Percentiles rank a stretch among this genome's conserved stretches.
Conservation (phyloP, 2,888 invertebrate species). For the Hoplodrina blanda region DNA sequence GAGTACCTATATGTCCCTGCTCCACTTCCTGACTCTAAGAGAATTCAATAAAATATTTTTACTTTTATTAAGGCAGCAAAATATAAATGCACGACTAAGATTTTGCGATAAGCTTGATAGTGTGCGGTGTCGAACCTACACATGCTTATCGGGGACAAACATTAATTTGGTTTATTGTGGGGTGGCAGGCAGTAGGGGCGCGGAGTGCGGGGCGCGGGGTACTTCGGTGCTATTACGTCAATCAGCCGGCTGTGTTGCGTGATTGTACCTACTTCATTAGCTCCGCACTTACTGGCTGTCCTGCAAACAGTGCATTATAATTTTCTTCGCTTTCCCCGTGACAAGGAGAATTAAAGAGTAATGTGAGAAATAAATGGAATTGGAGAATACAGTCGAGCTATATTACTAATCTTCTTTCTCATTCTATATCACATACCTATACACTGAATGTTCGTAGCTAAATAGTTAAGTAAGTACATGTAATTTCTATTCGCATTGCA, state of each 20-base stretch:
- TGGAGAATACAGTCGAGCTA: not conserved
- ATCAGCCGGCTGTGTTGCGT: constrained; percentile 79
- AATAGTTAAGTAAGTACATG: not conserved
- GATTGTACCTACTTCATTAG: constrained; percentile 69
- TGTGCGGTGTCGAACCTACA: constrained; percentile 65
- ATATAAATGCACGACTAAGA: constrained; percentile 44
- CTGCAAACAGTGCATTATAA: constrained; percentile 55
- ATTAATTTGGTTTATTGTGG: constrained; percentile 85
- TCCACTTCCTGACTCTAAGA: not conserved
- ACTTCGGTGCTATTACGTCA: constrained; percentile 73
- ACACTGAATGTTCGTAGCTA: not conserved
- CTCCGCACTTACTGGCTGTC: constrained; percentile 57
- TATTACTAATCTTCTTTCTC: not conserved
- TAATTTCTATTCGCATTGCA: not conserved
- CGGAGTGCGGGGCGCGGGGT: constrained; percentile 61
- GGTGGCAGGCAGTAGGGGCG: constrained; percentile 66
- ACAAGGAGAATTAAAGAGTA: constrained; percentile 19
- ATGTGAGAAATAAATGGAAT: constrained; percentile 18
- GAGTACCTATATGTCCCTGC: too few relatives aligned
- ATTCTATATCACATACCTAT: not conserved
- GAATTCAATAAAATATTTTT: constrained; percentile 8
- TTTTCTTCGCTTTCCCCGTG: constrained; percentile 41
- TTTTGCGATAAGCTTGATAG: constrained; percentile 59
- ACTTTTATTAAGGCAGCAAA: constrained; percentile 25
- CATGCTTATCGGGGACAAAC: constrained; percentile 82